Conservation (phyloP, 2,797 vertebrate species). For the Neoniphon sammara region DNA sequence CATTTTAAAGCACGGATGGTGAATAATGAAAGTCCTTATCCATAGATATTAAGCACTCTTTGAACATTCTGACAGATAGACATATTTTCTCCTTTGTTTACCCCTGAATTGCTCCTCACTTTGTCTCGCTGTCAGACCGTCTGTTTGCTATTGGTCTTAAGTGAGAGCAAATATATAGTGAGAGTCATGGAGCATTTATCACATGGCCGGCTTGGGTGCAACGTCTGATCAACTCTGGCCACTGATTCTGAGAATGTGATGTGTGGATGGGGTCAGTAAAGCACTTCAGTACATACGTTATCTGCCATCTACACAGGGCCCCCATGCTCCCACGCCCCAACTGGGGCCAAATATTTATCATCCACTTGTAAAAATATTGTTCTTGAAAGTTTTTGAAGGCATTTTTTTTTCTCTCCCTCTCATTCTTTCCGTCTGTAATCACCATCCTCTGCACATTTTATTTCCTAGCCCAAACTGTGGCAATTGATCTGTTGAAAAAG, state of each 20-base stretch:
- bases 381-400: conserved; percentile 64
- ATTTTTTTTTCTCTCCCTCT: conserved; percentile 7
- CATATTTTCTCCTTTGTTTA: conserved; percentile 23
- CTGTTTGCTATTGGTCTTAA: conserved; percentile 41
- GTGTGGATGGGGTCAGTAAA: conserved; percentile 48
- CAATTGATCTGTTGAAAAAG: conserved; percentile 62
- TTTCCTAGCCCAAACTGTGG: conserved; percentile 50
- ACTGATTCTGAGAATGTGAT: conserved; percentile 47
- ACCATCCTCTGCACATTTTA: conserved; percentile 28
- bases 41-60: neutral
- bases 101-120: conserved; percentile 19
- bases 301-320: conserved; percentile 67
- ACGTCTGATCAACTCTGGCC: conserved; percentile 59
- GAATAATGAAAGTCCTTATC: neutral
- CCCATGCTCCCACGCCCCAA: conserved; percentile 66
- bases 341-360: conserved; percentile 78
- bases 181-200: conserved; percentile 47
- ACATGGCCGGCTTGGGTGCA: conserved; percentile 36
- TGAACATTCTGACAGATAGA: conserved; percentile 4
- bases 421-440: conserved; percentile 34
- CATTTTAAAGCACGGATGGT: neutral
- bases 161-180: conserved; percentile 37
- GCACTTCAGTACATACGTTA: conserved; percentile 66
- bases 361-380: conserved; percentile 78
- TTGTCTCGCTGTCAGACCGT: conserved; percentile 31